These are phyloP conservation scores for Hippopotamus amphibius DNA, from an alignment of 2,113 vertebrate species.

Conservation along the genomic window DNA sequence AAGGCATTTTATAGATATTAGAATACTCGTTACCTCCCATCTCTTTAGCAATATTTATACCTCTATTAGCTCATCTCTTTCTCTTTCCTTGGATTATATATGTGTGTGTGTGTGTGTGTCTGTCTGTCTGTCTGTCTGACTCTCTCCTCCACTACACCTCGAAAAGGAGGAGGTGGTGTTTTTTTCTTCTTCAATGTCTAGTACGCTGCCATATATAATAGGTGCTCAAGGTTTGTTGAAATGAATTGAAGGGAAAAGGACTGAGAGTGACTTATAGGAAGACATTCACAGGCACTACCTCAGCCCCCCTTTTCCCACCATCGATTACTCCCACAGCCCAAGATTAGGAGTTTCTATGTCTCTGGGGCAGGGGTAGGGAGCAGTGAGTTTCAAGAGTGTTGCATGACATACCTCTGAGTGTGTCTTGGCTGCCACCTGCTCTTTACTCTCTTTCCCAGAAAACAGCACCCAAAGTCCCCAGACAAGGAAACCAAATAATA, in stretches of 20 bases:
- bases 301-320: not conserved
- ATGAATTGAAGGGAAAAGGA: not conserved
- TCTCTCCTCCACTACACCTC: not conserved
- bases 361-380: not conserved
- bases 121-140: not conserved
- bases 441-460: not conserved
- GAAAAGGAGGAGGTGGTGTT: not conserved
- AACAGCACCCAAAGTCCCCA: constrained; percentile 44
- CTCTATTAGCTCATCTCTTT: not conserved
- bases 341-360: not conserved
- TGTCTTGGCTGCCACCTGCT: constrained; percentile 23
- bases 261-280: not conserved
- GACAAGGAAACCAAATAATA: constrained; percentile 56
- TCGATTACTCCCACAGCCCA: not conserved
- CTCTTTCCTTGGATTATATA: not conserved
- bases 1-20: not conserved
- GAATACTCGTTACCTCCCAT: not conserved
- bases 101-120: too few species aligned
- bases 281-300: not conserved
- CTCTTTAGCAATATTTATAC: not conserved
- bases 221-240: not conserved
- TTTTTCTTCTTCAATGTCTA: not conserved
- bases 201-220: not conserved
- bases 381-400: constrained; percentile 17
- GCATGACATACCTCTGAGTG: constrained; percentile 62